phyloP scores from a whole-genome alignment of 2,888 invertebrate species.

The Ephialtes manifestator region DNA sequence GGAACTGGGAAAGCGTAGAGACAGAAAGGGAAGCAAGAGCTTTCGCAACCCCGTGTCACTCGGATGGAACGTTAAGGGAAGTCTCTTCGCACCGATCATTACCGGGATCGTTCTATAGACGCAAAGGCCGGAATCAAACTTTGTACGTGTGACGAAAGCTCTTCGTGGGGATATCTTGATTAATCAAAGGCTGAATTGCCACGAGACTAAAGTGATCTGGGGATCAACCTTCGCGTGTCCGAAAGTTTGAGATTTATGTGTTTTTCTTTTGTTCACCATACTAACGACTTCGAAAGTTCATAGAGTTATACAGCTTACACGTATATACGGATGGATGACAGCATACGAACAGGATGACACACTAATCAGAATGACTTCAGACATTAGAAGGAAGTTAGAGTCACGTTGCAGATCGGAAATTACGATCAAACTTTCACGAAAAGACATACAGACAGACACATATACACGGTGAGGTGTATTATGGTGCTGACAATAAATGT shows the following conservation, averaged over 20 bases:
- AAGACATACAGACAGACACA: neutral
- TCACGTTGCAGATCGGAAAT: conserved; percentile 46
- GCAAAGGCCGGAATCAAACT: conserved; percentile 59
- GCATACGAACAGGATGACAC: conserved; percentile 18
- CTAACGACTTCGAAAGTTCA: conserved; percentile 20
- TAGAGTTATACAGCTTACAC: neutral
- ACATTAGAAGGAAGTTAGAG: conserved; percentile 24
- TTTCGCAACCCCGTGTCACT: conserved; percentile 53
- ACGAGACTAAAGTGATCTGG: conserved; percentile 30
- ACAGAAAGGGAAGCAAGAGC: conserved; percentile 31
- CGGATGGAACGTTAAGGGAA: conserved; percentile 43
- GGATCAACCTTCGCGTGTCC: conserved; percentile 46
- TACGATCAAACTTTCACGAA: conserved; percentile 35
- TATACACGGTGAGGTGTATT: neutral
- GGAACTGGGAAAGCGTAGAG: conserved; percentile 28
- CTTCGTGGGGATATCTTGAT: conserved; percentile 60
- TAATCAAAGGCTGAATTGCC: conserved; percentile 59
- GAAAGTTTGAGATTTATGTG: conserved; percentile 64
- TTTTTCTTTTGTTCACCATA: conserved; percentile 18
- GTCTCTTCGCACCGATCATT: conserved; percentile 62
- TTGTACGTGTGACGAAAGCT: conserved; percentile 59
- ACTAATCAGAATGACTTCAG: conserved; percentile 9
- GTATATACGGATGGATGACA: neutral
- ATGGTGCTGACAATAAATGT: conserved; percentile 29
- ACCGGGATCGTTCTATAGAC: conserved; percentile 48